Conservation (phyloP, 2,113 vertebrate species). For the human region GRCh38 chr9:88652501-88653000, state of each 20-base stretch:
- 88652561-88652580: background rate
- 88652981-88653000: background rate
- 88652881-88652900: background rate
- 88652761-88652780: background rate
- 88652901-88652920: background rate
- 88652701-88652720: background rate
- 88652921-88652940: background rate
- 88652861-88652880: background rate
- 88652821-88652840: background rate
- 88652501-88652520: background rate
- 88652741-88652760: background rate
- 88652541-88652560: background rate
- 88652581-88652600: background rate
- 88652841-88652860: background rate
- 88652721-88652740: background rate
- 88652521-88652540: background rate
- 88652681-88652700: background rate
- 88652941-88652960: background rate
- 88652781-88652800: fast-evolving
- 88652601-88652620: background rate
- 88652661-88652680: background rate
- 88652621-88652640: background rate
- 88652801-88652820: background rate
- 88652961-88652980: background rate
- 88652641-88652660: background rate